Base-by-base conservation (phyloP, 2,797 vertebrate species). In the Rachycentron canadum region DNA sequence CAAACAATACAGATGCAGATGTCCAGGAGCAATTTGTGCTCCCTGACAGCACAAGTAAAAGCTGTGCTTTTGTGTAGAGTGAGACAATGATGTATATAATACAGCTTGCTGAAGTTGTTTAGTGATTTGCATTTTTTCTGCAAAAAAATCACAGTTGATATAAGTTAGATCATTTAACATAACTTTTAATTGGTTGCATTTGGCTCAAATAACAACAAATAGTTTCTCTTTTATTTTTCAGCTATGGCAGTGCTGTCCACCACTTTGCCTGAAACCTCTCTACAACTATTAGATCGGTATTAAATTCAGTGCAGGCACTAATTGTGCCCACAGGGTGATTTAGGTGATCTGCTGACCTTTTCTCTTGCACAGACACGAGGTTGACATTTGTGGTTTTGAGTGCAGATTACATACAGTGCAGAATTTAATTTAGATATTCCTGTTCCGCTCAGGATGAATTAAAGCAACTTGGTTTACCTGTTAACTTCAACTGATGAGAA, bases 1-100 rank as follows among this genome's bases (percentile, higher is more conserved):
- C 62, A 88, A 83, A 87, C 82, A 86, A 83, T 82, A 64, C 77
- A 61, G 73, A 78, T 81, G 73, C 72, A 79, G 75, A 82, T 82
- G 76, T 76, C 67, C 70, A 63, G 62, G 62, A 79, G 49, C 52
- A 45, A 65, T 81, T 26, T 74, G 41, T 79, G 75, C 69, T 77
- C 62, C 47, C 43, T 62, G 45, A 67, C 70, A 56, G 58, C 36
- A n/a, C 9, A 38, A 34, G 47, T 60, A 11, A 78, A 75, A 68
- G 52, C 26, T 34, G 36, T 34, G 65, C 56, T 30, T 36, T 59
- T 52, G 21, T 47, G 19, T 9, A 9, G 12, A 12, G 36, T 34
- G 36, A 67, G 34, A 64, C 36, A 12, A 2, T 64, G 70, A 53
- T 1, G 17, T 0, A 13, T 13, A 4, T 19, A 19, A 43, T 41